Evolutionary conservation across 2,888 invertebrate genomes (phyloP), one percentile per base, ranked within the genome.

Genomic region (Esperia sulphurella): DNA sequence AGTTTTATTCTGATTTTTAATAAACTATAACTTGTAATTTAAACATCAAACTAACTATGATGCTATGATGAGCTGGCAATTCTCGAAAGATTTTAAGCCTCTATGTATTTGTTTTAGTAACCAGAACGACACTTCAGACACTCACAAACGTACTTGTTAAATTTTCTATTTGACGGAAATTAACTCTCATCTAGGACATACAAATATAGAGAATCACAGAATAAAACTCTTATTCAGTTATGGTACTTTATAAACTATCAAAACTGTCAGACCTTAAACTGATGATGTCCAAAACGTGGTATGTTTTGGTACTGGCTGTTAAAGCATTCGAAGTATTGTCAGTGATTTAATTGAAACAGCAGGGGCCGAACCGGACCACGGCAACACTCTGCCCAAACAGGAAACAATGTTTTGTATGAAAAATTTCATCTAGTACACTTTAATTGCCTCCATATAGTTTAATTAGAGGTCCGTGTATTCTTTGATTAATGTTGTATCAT

Each of bases 321-420:
- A 78, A 75, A 78, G 79, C 75, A 85, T 87, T 82, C 74, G 66
- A 82, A 83, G 83, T 83, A 88, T 85, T 88, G 88, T 87, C 83
- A 83, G 87, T 81, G 81, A 79, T 84, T 84, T 88, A 89, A 89
- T 88, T 87, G 88, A 88, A 89, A 89, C 89, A 88, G 89, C 88
- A 68, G 88, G 88, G 76, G 83, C 66, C 77, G 55, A 64, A 59
- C 59, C 67, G 56, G 65, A 68, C 74, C 63, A 51, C 66, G 63
- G 60, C 61, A 68, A 68, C 69, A 61, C 62, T 46, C 50, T 58
- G 58, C 51, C 63, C 63, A 65, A 66, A 71, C 77, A 79, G 77
- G 77, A 85, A 84, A 84, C 83, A 86, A 83, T 81, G 82, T 83
- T 87, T 83, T 80, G 78, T 77, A 79, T 78, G 68, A 81, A 87